Percentiles rank a stretch among this genome's conserved stretches.
phyloP scores from a whole-genome alignment of 2,888 invertebrate genomes.

The Ochropleura leucogaster region DNA sequence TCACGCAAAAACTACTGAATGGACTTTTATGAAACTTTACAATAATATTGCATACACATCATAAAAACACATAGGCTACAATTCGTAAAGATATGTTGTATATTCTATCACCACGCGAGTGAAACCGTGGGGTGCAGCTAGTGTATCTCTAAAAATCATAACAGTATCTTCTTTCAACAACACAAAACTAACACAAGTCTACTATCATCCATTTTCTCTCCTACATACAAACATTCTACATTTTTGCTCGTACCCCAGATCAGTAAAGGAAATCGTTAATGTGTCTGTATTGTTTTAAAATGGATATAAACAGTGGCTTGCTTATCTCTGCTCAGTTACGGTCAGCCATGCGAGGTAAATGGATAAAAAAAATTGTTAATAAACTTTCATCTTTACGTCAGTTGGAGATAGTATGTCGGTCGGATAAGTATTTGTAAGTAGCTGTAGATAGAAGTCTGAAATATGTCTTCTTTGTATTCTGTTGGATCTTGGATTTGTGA shows the following conservation, averaged over 20 bases:
- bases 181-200: neutral
- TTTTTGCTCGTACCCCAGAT: constrained; percentile 42
- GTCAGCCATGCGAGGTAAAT: constrained; percentile 57
- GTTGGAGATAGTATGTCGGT: constrained; percentile 22
- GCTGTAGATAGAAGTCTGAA: constrained; percentile 4
- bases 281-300: constrained; percentile 57
- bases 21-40: too few species aligned
- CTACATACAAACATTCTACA: constrained; percentile 15
- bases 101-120: too few species aligned
- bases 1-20: too few species aligned
- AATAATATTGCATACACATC: too few species aligned
- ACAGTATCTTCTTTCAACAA: neutral
- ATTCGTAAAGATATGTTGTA: too few species aligned
- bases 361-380: constrained; percentile 62
- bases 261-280: constrained; percentile 51
- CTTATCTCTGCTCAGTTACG: constrained; percentile 47
- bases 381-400: constrained; percentile 57
- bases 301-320: constrained; percentile 42
- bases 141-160: neutral
- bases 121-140: too few species aligned
- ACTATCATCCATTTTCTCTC: constrained; percentile 5
- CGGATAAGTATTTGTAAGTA: constrained; percentile 21
- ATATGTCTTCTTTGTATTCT: constrained; percentile 4
- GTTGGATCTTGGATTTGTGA: neutral
- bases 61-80: too few species aligned